These are phyloP conservation scores for Branchellion lobata DNA, from an alignment of 2,888 invertebrate species.

Conservation along the genomic window DNA sequence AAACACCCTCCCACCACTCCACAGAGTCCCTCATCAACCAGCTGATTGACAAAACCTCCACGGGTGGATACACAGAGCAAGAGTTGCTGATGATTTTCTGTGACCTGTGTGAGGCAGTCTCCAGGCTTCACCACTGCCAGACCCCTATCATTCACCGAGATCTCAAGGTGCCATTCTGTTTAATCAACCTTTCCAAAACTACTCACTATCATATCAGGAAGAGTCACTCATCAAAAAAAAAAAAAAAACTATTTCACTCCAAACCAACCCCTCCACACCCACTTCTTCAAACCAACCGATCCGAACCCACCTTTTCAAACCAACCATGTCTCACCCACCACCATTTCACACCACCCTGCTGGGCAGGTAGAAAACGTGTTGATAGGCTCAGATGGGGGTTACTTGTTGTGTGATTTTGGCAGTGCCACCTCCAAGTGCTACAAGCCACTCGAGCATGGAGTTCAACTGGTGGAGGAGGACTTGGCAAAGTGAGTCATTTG, in stretches of 20 bases:
- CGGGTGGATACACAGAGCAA: constrained; percentile 58
- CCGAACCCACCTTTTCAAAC: no score
- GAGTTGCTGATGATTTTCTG: constrained; percentile 83
- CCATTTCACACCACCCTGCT: no score
- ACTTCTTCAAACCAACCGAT: no score
- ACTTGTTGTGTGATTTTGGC: constrained; percentile 86
- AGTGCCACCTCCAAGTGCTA: constrained; percentile 78
- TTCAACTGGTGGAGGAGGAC: constrained; percentile 74
- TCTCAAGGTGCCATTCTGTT: constrained; percentile 73
- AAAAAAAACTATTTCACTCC: no score
- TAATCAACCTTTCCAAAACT: no score
- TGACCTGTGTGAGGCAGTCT: constrained; percentile 86
- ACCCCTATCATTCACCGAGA: constrained; percentile 90
- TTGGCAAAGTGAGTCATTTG: constrained; percentile 68
- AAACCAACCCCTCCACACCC: no score
- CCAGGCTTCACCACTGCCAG: constrained; percentile 84
- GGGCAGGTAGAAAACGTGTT: constrained; percentile 82
- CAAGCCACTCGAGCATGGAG: constrained; percentile 58
- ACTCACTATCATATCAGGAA: no score
- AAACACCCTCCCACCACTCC: constrained; percentile 44
- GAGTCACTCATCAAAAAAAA: no score
- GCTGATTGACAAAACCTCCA: constrained; percentile 73
- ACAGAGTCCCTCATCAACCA: constrained; percentile 75
- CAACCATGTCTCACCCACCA: no score
- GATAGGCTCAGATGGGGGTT: constrained; percentile 74